Evolutionary conservation across 2,797 vertebrate genomes (phyloP), one percentile per base, ranked within the genome.

Genomic region (Australoheros facetus): DNA sequence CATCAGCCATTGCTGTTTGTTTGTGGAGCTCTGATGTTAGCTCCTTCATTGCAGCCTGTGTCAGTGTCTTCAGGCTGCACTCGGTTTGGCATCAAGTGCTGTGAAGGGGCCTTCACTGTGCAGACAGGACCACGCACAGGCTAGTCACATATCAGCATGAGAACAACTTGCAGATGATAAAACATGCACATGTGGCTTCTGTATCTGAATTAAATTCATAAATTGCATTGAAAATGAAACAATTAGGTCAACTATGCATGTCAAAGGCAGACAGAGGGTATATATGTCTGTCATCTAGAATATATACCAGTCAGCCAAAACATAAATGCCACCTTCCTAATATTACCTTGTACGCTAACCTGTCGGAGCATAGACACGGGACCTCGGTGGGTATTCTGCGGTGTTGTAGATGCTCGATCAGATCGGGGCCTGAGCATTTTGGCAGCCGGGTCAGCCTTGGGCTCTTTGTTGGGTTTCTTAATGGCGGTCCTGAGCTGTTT

Each of bases 61-160:
- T 87, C 69, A 39, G 23, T 73, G 78, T 86, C 80, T 85, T 64
- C 48, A 34, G 71, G 71, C 79, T 73, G 59, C 55, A 56, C 57
- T 73, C 12, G 1, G 34, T 30, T 34, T 82, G 78, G 32, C 72
- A 66, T 21, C 71, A 77, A 83, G 57, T 39, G 53, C 59, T 80
- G 70, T 77, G 71, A 89, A 85, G 73, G 28, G 39, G 57, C 77
- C 73, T 48, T 81, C 21, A 30, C 4, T 72, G 79, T 39, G 60
- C 73, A 56, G 71, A 81, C 81, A 70, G 42, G 76, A 77, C 73
- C 73, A 37, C 1, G 3, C 79, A 71, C 55, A 3, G 64, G 45
- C 59, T 21, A n/a, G 57, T 72, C n/a, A 2, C 69, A 3, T 42
- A 73, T 83, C 56, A 30, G 79, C 66, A 55, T 71, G 19, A 2